phyloP scores from a whole-genome alignment of 2,888 invertebrate genomes.

The Saturnia japonica region DNA sequence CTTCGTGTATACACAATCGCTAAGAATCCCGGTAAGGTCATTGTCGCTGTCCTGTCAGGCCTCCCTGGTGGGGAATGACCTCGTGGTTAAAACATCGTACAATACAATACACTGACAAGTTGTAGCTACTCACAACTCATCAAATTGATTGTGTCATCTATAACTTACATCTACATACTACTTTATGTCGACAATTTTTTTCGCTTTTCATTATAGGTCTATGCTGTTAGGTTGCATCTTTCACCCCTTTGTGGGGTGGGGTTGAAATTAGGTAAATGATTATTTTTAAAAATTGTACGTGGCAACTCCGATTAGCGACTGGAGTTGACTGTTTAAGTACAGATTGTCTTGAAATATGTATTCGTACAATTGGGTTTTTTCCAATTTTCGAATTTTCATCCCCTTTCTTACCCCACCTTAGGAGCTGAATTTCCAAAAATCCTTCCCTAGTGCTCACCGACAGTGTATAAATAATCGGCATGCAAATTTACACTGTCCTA shows the following conservation, averaged over 20 bases:
- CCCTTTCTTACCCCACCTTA: too few relatives aligned
- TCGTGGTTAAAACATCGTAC: constrained; percentile 5
- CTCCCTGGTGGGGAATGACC: constrained; percentile 15
- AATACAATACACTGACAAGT: constrained; percentile 2
- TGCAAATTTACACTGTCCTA: too few relatives aligned
- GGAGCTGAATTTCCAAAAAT: too few relatives aligned
- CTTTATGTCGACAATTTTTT: not conserved
- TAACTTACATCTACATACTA: not conserved
- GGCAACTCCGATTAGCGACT: too few relatives aligned
- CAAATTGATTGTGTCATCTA: not conserved
- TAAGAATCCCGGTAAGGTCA: constrained; percentile 17
- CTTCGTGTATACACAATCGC: constrained; percentile 7
- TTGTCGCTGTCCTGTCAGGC: constrained; percentile 17
- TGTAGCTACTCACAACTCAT: not conserved
- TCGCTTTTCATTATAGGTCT: not conserved
- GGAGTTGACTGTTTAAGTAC: too few relatives aligned
- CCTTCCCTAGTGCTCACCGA: too few relatives aligned
- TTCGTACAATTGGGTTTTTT: too few relatives aligned
- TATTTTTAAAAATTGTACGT: not conserved
- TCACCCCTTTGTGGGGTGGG: not conserved
- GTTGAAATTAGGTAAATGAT: not conserved
- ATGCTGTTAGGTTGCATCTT: not conserved
- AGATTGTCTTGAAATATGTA: too few relatives aligned
- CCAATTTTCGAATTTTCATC: too few relatives aligned
- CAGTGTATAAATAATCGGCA: too few relatives aligned